Base-by-base conservation (phyloP, 1,140 invertebrate species). In the Pseudoatta argentina region DNA sequence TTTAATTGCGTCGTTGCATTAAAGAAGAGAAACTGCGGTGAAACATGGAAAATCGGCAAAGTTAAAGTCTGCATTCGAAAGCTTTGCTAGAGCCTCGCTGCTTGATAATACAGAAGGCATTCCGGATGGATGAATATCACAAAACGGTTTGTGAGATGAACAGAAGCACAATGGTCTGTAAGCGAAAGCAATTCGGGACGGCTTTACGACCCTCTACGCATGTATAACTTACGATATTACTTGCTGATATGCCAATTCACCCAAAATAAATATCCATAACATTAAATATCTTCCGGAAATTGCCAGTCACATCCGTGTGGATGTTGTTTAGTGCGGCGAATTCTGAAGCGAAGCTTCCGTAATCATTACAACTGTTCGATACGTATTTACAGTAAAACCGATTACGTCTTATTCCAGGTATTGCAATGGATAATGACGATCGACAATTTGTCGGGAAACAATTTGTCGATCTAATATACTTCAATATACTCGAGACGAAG, bases 91-190 rank as follows among this genome's bases (percentile, higher is more conserved):
- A 73, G n/a, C 30, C 30, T 34, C 30, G 6, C 44, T 27, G 55
- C 39, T 34, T 44, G 79, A 83, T 75, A 75, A 83, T 61, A 59
- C 39, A 73, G 24, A 72, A 57, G 55, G 67, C 39, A 82, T 55
- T 82, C 67, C 39, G 67, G 34, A 82, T 30, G 27, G n/a, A 73
- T 75, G 69, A 73, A 83, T 73, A 75, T 64, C 79, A 55, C 69
- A 69, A 12, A 63, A 73, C 14, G 79, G 34, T 61, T 83, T 61
- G 61, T 61, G 55, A 21, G 57, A 83, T 34, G 39, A 82, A 63
- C 30, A 34, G 24, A 73, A 48, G 55, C 27, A 73, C 69, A 61
- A 83, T 61, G 69, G 24, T 21, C 44, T n/a, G 51, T 82, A 67
- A 39, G 16, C 34, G 18, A 55, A 24, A 16, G 53, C 21, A 48